Base-by-base conservation (phyloP, 2,888 invertebrate genomes). In the Cabera pusaria region DNA sequence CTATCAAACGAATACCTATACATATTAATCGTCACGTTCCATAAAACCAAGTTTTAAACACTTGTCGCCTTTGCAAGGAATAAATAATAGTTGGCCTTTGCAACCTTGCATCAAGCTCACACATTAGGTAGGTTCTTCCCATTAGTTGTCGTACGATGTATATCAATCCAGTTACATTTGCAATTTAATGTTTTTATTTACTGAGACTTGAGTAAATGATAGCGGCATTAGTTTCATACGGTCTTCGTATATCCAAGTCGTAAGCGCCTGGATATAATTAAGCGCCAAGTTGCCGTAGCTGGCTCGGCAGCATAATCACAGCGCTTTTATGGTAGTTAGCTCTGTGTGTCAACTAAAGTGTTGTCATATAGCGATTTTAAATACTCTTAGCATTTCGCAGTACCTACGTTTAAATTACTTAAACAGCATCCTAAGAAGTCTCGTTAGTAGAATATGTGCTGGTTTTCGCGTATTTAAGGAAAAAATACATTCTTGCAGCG, bases 291-390 rank as follows among this genome's bases (percentile, higher is more conserved):
- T 86, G 44, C 86, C 87, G 62, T 84, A 85, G 68, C 53, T 39
- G 84, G 85, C 52, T 55, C 56, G 80, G 72, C 68, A 79, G 81
- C 81, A 77, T 81, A 83, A 82, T 78, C 72, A 55, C 58, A 40
- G 45, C 47, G 55, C 86, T 72, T 83, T 72, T 85, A 87, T 72
- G 86, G 87, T 56, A 76, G 66, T 64, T 56, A 47, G 64, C 64
- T 57, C 61, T 62, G 66, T 63, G 72, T 76, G 78, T 81, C 75
- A 65, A 74, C 77, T 79, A 80, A 87, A 84, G 85, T 86, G 84
- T 77, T 77, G 85, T 81, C 74, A 80, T 73, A 76, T 71, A 77
- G 63, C 73, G 71, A 74, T 81, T 81, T 75, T 66, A 81, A 80
- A 73, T 74, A 68, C 68, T 64, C 67, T 64, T 56, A 64, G 59